Evolutionary conservation across 1,140 invertebrate species (phyloP).

Genomic region (Drosophila lacertosa): DNA sequence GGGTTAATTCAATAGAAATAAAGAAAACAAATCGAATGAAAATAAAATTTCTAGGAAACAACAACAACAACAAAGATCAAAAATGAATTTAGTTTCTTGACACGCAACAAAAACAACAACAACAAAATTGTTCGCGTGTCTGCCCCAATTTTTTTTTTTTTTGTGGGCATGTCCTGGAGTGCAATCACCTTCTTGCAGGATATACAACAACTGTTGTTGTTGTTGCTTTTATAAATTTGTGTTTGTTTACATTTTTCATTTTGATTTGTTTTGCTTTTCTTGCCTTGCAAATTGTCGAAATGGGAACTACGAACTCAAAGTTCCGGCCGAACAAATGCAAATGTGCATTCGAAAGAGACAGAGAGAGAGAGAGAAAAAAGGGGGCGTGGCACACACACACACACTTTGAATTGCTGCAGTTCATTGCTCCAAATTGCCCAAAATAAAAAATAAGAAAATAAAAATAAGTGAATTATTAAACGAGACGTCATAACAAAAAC

Average conservation of each 20-base stretch:
- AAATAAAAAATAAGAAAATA: conserved; percentile 12
- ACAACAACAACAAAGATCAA: background rate
- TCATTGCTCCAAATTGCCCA: conserved; percentile 65
- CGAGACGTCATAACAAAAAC: conserved; percentile 39
- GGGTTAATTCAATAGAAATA: conserved; percentile 33
- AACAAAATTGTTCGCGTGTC: conserved; percentile 39
- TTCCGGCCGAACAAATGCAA: conserved; percentile 68
- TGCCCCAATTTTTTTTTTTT: no score
- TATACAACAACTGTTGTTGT: conserved; percentile 17
- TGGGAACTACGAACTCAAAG: conserved; percentile 76
- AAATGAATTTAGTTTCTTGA: conserved; percentile 43
- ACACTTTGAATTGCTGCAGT: conserved; percentile 53
- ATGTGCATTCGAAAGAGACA: conserved; percentile 22
- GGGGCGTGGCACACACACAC: background rate
- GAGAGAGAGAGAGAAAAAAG: background rate
- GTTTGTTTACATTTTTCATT: conserved; percentile 70
- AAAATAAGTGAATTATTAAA: conserved; percentile 7
- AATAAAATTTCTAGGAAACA: background rate
- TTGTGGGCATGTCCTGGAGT: conserved; percentile 12
- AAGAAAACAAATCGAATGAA: background rate
- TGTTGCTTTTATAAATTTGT: conserved; percentile 63
- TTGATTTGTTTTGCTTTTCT: conserved; percentile 12
- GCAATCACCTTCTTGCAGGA: conserved; percentile 71
- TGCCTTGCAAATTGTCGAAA: conserved; percentile 57
- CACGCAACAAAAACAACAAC: conserved; percentile 31